These are phyloP conservation scores for Sciurus vulgaris DNA, from an alignment of 2,797 vertebrate species.

Conservation along the genomic window DNA sequence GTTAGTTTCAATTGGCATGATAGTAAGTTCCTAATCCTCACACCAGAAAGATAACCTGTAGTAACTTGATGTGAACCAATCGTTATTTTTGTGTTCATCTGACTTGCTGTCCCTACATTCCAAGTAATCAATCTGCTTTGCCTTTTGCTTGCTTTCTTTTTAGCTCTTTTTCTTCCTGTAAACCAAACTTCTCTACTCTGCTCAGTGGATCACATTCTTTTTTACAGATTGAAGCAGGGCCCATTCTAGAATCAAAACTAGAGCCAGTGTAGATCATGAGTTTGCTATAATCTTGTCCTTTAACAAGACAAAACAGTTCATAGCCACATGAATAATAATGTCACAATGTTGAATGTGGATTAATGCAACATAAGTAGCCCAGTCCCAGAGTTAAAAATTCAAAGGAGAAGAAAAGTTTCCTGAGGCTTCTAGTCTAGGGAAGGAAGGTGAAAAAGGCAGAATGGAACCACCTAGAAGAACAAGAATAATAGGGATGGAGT, in stretches of 20 bases:
- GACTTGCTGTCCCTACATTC: not conserved
- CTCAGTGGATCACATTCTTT: not conserved
- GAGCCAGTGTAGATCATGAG: not conserved
- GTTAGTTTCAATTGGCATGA: not conserved
- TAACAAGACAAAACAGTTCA: not conserved
- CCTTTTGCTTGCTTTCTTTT: not conserved
- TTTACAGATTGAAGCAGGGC: not conserved
- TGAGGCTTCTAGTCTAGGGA: not conserved
- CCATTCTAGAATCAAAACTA: not conserved
- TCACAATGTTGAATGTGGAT: not conserved
- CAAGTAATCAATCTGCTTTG: not conserved
- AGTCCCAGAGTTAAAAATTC: not conserved
- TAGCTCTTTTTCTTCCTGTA: not conserved
- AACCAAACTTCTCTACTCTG: not conserved
- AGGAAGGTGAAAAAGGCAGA: not conserved
- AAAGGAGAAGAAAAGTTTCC: slow-evolving; percentile 21
- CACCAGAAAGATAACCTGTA: not conserved
- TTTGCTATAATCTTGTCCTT: not conserved
- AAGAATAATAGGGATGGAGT: no score
- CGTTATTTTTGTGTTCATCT: not conserved
- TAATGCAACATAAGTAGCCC: not conserved
- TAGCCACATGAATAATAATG: not conserved
- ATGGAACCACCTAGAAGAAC: not conserved
- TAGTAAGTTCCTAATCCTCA: not conserved
- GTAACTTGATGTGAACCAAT: not conserved